Evolutionary conservation across 2,113 vertebrate species (phyloP), one percentile per base, ranked within the genome.

Genomic region (Dipodomys merriami): DNA sequence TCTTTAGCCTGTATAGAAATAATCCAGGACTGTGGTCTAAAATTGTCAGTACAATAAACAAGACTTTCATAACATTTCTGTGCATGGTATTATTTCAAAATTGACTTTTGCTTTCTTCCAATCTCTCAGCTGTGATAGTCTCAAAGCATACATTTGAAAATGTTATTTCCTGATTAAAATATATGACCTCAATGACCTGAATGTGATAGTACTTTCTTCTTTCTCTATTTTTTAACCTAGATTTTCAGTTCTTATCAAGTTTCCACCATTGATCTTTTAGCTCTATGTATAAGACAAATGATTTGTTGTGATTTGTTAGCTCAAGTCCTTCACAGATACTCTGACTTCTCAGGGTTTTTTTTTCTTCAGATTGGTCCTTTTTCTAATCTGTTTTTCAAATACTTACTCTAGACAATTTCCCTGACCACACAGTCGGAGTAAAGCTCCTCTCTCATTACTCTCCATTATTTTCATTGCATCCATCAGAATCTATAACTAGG

Each of bases 121-220:
- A 95, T 65, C 64, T 76, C 2, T 87, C 10, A 9, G 9, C 7
- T 64, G 12, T 64, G 46, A 88, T 22, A 46, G 25, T 68, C 90
- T 76, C 25, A 71, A 35, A 79, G 71, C 29, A 27, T 72, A 86
- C 53, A 65, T 69, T 62, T 80, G 72, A 74, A 89, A 94, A 74
- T 74, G 15, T 35, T 65, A 83, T 80, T 79, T 60, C 18, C 2
- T 73, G 39, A 44, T 77, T 84, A 76, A 91, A 95, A 79, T 27
- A 46, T 10, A 8, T 65, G 18, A 39, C 23, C 29, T 80, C 20
- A 78, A 44, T 19, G 4, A 72, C 25, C 6, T 62, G 6, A 46
- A 49, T 19, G 9, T 29, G 49, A 29, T 72, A 30, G 15, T 11
- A 67, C 3, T 7, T 29, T 39, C 27, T 6, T 77, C 10, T 67